A percentile compares a stretch with the other conserved stretches of the same genome.
Conservation (phyloP, 1,140 invertebrate species). For the Zaprionus inermis region DNA sequence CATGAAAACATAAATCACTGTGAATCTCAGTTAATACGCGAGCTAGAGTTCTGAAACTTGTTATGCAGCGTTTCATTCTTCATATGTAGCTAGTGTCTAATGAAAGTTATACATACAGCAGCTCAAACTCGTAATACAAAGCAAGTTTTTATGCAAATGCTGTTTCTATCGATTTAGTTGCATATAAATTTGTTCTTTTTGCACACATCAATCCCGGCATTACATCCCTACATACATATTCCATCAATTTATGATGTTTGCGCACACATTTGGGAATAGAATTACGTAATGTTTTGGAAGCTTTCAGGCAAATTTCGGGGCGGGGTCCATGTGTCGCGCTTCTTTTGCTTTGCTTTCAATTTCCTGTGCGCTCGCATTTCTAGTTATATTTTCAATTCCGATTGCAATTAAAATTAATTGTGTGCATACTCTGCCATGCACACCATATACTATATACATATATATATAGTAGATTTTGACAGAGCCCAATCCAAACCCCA, state of each 20-base stretch:
- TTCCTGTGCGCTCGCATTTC: constrained; percentile 54
- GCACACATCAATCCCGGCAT: neutral
- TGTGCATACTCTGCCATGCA: constrained; percentile 45
- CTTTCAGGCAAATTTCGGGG: constrained; percentile 3
- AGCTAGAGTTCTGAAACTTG: neutral
- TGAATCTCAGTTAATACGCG: neutral
- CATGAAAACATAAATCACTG: neutral
- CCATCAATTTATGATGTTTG: constrained; percentile 44
- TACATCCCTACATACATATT: neutral
- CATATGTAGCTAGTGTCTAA: neutral
- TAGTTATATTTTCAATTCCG: constrained; percentile 71
- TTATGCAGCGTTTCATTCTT: neutral
- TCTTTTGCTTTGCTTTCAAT: constrained; percentile 26
- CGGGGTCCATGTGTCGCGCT: neutral
- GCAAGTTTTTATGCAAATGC: neutral
- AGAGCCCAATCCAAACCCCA: neutral
- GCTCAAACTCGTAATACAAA: neutral
- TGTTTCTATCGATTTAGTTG: neutral
- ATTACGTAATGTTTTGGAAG: constrained; percentile 42
- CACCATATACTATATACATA: neutral
- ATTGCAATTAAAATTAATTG: constrained; percentile 80
- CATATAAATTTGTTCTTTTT: neutral
- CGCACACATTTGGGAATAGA: constrained; percentile 48
- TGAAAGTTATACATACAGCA: neutral
- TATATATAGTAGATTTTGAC: neutral